Base-by-base conservation (phyloP, 1,140 invertebrate genomes). In the Diplogasteroides magnus region DNA sequence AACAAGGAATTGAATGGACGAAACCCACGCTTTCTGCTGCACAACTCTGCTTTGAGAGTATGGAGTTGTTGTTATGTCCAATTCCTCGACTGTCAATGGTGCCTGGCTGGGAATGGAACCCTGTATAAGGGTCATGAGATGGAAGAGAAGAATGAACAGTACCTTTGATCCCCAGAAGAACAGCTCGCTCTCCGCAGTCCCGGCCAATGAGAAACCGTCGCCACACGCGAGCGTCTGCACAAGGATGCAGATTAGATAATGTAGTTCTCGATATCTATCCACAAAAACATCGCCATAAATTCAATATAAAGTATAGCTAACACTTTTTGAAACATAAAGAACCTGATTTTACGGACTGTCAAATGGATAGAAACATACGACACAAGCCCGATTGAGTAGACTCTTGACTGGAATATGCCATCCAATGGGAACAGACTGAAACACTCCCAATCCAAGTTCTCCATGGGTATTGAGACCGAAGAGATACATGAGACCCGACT, bases 141-240 rank as follows among this genome's bases (percentile, higher is more conserved):
- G 31, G 19, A 28, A n/a, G 13, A 11, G 57, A 23, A 25, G 29
- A 27, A 74, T 37, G n/a, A 37, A 61, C 15, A 26, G 15, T 27
- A 74, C 72, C 58, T 79, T 83, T 15, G 88, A 86, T 25, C 89
- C 89, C 88, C 89, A 90, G 70, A 90, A 87, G 63, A 88, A 88
- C 1, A 90, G 83, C 67, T 88, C 86, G 79, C 90, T 89, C 68
- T 89, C 87, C 26, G 86, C 81, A 1, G 88, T 89, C 48, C 86
- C 86, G 48, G 87, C 87, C 29, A 89, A 84, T 0, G 88, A 89
- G 75, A 87, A 90, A 37, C 87, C 87, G 31, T 88, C 86, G 27
- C 88, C 88, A 83, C 89, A 89, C 69, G 87, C 84, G 14, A 88
- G 84, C 78, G 85, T 86, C 87, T 88, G 72, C 37, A 83, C 80